phyloP scores from a whole-genome alignment of 1,140 invertebrate species.

The Bemisia tabaci region DNA sequence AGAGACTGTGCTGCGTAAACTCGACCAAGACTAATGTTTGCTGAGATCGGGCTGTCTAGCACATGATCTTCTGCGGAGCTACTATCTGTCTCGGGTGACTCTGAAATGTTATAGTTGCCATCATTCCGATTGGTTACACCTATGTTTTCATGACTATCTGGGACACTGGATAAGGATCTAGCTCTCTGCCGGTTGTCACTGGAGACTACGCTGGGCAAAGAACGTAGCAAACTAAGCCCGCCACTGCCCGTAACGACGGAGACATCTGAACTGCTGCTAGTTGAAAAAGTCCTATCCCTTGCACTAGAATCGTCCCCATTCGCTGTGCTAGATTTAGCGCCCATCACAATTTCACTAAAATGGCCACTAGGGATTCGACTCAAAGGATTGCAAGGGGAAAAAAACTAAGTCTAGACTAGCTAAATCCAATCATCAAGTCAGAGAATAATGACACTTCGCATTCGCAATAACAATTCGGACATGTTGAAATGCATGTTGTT shows the following conservation, averaged over 20 bases:
- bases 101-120: slow-evolving; percentile 41
- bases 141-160: slow-evolving; percentile 37
- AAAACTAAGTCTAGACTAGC: background rate
- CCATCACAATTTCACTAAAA: slow-evolving; percentile 38
- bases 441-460: background rate
- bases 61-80: slow-evolving; percentile 35
- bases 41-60: slow-evolving; percentile 25
- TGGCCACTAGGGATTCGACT: background rate
- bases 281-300: slow-evolving; percentile 58
- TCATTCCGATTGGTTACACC: slow-evolving; percentile 19
- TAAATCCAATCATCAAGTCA: background rate
- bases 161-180: slow-evolving; percentile 66
- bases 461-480: background rate
- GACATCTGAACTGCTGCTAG: slow-evolving; percentile 48
- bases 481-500: background rate
- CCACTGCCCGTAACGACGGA: slow-evolving; percentile 41
- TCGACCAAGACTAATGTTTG: slow-evolving; percentile 41
- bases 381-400: background rate
- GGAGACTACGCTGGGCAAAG: slow-evolving; percentile 52
- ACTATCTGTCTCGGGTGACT: slow-evolving; percentile 44
- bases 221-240: slow-evolving; percentile 57
- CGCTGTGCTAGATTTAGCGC: slow-evolving; percentile 65
- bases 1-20: slow-evolving; percentile 77
- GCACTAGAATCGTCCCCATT: slow-evolving; percentile 56
- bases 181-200: slow-evolving; percentile 59